Percentiles rank a stretch among this genome's conserved stretches.
These are phyloP conservation scores for Podarcis lilfordi DNA, from an alignment of 2,797 vertebrate species.

Conservation along the genomic window DNA sequence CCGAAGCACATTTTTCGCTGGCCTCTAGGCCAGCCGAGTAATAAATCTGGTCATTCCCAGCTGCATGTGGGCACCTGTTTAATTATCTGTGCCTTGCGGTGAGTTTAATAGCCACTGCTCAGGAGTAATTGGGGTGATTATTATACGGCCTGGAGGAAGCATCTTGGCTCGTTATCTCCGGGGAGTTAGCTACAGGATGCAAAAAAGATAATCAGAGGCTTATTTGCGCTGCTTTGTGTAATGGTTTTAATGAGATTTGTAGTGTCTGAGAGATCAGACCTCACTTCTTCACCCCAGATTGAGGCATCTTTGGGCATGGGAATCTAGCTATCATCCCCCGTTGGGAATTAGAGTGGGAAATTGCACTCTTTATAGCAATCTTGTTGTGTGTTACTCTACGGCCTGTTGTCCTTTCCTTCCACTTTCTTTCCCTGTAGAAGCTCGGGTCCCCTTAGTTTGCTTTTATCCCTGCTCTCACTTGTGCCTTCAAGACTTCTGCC, in stretches of 20 bases:
- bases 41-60: slow-evolving; percentile 28
- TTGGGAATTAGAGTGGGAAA: not conserved
- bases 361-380: not conserved
- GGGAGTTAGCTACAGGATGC: slow-evolving; percentile 67
- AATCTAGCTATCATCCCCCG: not conserved
- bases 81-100: slow-evolving; percentile 65
- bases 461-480: not conserved
- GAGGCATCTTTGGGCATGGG: slow-evolving; percentile 6
- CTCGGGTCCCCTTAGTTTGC: not conserved
- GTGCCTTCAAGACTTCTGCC: not conserved
- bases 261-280: slow-evolving; percentile 44
- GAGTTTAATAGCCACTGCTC: slow-evolving; percentile 70
- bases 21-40: slow-evolving; percentile 27
- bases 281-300: not conserved
- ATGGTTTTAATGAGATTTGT: slow-evolving; percentile 53
- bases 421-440: not conserved
- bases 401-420: not conserved
- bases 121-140: slow-evolving; percentile 71
- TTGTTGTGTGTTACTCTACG: not conserved
- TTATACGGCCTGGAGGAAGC: slow-evolving; percentile 63
- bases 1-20: not conserved
- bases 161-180: slow-evolving; percentile 68
- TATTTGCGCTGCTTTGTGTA: slow-evolving; percentile 70
- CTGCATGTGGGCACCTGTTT: slow-evolving; percentile 61
- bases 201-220: slow-evolving; percentile 61